Evolutionary conservation across 1,140 invertebrate genomes (phyloP), one percentile per base, ranked within the genome.

Genomic region (Varroa destructor): DNA sequence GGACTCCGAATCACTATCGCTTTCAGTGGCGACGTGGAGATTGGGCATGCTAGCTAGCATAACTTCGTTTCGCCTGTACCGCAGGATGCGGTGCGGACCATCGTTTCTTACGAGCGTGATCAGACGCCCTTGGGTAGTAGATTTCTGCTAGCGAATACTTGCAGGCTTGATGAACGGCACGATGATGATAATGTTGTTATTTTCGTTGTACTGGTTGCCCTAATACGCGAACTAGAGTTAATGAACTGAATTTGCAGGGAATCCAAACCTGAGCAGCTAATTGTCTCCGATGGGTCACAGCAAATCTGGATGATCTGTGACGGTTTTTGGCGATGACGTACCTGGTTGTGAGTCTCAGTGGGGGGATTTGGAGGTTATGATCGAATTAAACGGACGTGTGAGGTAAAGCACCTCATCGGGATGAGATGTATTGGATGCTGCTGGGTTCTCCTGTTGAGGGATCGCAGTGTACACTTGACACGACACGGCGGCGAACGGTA

Each of bases 401-500:
- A 67, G 61, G 46, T 46, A 67, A 12, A 36, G 36, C 14, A 37
- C 10, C 46, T 51, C 46, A 8, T 51, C 46, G 8, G 46, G 46
- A 51, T 51, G 46, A 3, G 46, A 5, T 8, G 46, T 3, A 40
- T 67, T 12, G 40, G 46, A 12, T 4, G 40, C 37, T 67, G 40
- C 46, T 1, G 10, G 40, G 8, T 40, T 43, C 46, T 67, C 61
- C 36, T 67, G 61, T 37, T 67, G 61, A 5, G 61, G 61, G n/a
- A 67, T 67, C 46, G 61, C 40, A 37, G 40, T n/a, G 61, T 43
- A 46, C 12, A 67, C 61, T 8, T 67, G 61, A 8, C 12, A 46
- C 40, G 61, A 12, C 61, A 67, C 40, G 61, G 61, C 61, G 46
- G 4, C 8, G 46, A 51, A 8, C 46, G 46, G 46, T 3, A 8